Conservation (phyloP, 2,888 invertebrate species). For the Zaprionus obscuricornis region DNA sequence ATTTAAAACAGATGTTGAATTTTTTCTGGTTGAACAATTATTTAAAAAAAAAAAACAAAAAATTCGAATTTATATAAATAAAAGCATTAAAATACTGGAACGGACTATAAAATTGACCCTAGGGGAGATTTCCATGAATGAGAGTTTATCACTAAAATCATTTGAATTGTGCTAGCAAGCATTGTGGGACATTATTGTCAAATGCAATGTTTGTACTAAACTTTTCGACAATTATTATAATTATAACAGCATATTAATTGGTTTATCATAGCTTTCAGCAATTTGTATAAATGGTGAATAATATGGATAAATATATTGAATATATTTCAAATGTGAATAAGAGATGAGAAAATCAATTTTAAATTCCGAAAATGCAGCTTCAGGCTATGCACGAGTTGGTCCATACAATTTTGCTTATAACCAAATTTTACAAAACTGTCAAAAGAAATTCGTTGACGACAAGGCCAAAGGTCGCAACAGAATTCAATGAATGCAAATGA, state of each 20-base stretch:
- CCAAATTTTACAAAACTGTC: background rate
- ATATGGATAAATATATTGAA: constrained; percentile 2
- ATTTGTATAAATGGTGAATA: background rate
- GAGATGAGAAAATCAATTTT: background rate
- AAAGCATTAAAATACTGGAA: no score
- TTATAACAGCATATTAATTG: no score
- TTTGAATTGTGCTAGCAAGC: no score
- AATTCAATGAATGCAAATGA: constrained; percentile 28
- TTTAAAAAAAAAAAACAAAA: background rate
- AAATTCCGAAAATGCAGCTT: constrained; percentile 1
- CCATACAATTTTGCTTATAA: background rate
- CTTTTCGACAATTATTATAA: no score
- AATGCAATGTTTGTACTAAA: no score
- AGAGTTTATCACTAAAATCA: no score
- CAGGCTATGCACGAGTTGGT: background rate
- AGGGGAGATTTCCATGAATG: no score
- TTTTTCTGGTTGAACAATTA: constrained; percentile 21
- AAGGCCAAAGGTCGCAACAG: constrained; percentile 8
- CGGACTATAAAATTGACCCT: no score
- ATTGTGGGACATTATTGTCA: no score
- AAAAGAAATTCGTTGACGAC: constrained; percentile 1
- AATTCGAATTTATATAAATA: no score
- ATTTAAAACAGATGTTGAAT: constrained; percentile 19
- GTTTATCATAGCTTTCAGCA: background rate
- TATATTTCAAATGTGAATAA: no score